Evolutionary conservation across 2,113 vertebrate genomes (phyloP), one percentile per base, ranked within the genome.

Genomic region (Melanotaenia duboulayi): DNA sequence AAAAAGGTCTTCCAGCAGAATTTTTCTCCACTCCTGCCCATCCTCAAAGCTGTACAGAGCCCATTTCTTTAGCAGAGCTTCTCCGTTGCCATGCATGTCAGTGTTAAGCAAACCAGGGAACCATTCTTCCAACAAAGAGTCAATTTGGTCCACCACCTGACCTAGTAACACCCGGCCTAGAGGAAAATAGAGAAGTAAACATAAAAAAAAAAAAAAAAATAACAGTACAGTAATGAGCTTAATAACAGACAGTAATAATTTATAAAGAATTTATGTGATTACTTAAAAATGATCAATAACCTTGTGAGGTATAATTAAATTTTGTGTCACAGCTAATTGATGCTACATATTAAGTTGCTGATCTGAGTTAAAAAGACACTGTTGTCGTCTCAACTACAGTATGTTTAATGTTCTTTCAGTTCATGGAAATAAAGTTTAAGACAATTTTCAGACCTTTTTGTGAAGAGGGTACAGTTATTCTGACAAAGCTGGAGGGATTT

Each of bases 61-160:
- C 97, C 97, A 99, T 78, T 95, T 98, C 93, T 99, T 99, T 81
- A 99, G 87, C 61, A 99, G 91, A 1, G 96, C 95, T 90, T 96
- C 97, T 3, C 97, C 96, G 78, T 95, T 96, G 49, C 96, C 97
- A 74, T 95, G 97, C 51, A 98, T 88, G 88, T 99, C 97, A 1
- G 96, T 96, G 89, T 96, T 95, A 65, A 99, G 87, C 49, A 99
- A 90, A 22, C 96, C 95, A 1, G 97, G 96, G 87, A 97, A 99
- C 97, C 98, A 99, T 63, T 99, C 98, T 88, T 99, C 98, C 93
- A 99, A 94, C 50, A 99, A 91, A 57, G 97, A 98, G 93, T 99
- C 97, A 25, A 97, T 94, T 78, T 99, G 98, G 88, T 99, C 97
- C 84, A 99, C 96, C 81, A 98, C 95, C 90, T 98, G 97, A 9